These are phyloP conservation scores for Pseudococcus jackbeardsleyi DNA, from an alignment of 2,888 invertebrate species.

Conservation along the genomic window DNA sequence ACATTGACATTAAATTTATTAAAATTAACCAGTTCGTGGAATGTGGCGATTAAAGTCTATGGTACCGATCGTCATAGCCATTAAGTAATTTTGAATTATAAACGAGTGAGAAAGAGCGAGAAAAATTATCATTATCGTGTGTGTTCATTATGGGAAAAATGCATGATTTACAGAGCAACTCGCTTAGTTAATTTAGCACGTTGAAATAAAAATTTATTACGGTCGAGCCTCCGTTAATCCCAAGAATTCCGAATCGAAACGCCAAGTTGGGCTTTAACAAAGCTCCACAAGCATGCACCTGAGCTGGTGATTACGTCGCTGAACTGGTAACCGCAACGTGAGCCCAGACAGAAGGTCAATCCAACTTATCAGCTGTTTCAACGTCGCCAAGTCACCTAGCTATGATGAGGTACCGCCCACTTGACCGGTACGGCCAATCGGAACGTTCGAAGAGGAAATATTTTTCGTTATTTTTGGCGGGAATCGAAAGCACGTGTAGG, in stretches of 20 bases:
- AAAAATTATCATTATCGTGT: neutral
- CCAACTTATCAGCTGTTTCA: slow-evolving; percentile 49
- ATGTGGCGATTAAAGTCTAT: slow-evolving; percentile 33
- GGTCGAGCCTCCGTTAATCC: slow-evolving; percentile 11
- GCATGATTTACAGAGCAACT: slow-evolving; percentile 2
- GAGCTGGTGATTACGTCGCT: slow-evolving; percentile 6
- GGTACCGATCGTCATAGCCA: neutral
- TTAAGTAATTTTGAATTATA: neutral
- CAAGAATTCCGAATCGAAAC: neutral
- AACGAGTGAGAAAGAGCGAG: neutral
- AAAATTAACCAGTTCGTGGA: slow-evolving; percentile 54
- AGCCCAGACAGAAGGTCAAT: slow-evolving; percentile 39
- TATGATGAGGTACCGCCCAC: slow-evolving; percentile 7
- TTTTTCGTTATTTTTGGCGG: slow-evolving; percentile 26
- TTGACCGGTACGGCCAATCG: neutral
- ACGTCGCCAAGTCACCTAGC: neutral
- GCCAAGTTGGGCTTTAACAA: neutral
- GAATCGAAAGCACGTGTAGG: slow-evolving; percentile 22
- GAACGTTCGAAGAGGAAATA: neutral
- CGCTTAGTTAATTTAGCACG: neutral
- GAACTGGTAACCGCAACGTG: slow-evolving; percentile 52
- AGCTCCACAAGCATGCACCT: neutral
- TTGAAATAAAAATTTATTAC: slow-evolving; percentile 16
- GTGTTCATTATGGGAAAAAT: neutral
- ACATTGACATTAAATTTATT: slow-evolving; percentile 52